Evolutionary conservation across 2,113 vertebrate species (phyloP).

Genomic region (Channa argus): DNA sequence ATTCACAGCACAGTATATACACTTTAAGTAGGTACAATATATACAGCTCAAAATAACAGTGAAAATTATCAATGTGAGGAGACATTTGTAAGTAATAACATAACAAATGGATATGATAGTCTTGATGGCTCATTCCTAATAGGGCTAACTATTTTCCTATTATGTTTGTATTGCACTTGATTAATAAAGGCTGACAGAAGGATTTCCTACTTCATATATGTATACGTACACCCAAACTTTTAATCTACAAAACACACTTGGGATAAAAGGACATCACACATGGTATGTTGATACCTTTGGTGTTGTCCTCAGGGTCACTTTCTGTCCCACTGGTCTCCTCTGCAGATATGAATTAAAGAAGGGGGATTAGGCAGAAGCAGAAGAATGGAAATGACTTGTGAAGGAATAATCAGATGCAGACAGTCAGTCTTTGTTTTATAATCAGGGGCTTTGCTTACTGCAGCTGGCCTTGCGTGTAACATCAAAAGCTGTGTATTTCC

Average conservation of each 20-base stretch:
- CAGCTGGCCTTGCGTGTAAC: constrained; percentile 44
- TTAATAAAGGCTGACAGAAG: no score
- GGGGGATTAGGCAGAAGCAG: constrained; percentile 24
- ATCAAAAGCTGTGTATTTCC: constrained; percentile 68
- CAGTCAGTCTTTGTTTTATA: constrained; percentile 63
- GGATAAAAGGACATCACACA: not conserved
- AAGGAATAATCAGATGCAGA: constrained; percentile 65
- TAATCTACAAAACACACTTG: not conserved
- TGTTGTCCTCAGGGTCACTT: constrained; percentile 91
- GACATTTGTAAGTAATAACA: no score
- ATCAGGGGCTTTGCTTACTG: constrained; percentile 42
- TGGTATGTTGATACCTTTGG: constrained; percentile 85
- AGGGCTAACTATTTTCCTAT: no score
- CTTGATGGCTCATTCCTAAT: no score
- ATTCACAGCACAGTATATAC: no score
- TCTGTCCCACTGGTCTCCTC: constrained; percentile 96
- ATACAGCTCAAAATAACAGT: no score
- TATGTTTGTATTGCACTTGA: no score
- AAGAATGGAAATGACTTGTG: constrained; percentile 43
- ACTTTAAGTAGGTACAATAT: no score
- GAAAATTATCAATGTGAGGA: no score
- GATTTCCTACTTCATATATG: not conserved
- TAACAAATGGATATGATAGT: no score
- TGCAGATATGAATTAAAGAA: constrained; percentile 77
- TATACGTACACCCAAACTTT: not conserved